These are phyloP conservation scores for Oxyruncus cristatus DNA, from an alignment of 2,113 vertebrate species.

Conservation along the genomic window DNA sequence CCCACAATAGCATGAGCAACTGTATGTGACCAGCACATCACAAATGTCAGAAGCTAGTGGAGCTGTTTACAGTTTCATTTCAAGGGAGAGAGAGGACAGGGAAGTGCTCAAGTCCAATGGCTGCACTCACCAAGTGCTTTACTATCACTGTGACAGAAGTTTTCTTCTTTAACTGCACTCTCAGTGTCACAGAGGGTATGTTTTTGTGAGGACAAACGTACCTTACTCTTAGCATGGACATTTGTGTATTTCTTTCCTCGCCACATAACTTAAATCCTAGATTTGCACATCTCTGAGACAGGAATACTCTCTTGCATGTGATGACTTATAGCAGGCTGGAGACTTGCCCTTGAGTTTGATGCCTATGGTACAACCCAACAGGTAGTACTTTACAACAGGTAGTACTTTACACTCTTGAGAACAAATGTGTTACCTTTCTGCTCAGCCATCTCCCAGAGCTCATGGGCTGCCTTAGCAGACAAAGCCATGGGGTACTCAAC, in stretches of 20 bases:
- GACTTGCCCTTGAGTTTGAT: not conserved
- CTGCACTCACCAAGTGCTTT: not conserved
- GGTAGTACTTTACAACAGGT: not conserved
- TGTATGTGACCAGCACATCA: not conserved
- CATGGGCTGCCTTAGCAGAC: conserved; percentile 74
- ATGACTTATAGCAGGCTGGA: not conserved
- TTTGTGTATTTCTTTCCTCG: not conserved
- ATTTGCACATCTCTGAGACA: not conserved
- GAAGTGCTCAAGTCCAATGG: not conserved
- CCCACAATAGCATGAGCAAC: not conserved
- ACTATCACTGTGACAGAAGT: not conserved
- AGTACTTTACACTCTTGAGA: not conserved
- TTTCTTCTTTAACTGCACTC: not conserved
- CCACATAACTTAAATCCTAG: not conserved
- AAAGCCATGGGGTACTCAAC: conserved; percentile 93
- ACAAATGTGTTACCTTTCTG: conserved; percentile 79
- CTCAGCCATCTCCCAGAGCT: conserved; percentile 84
- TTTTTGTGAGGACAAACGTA: not conserved
- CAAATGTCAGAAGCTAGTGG: not conserved
- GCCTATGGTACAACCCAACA: not conserved
- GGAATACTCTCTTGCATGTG: not conserved
- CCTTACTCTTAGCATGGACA: not conserved
- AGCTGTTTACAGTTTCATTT: not conserved
- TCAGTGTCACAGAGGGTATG: not conserved
- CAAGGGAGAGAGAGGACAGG: not conserved